These are phyloP conservation scores for Drosophila lacicola DNA, from an alignment of 2,888 invertebrate species.

Conservation along the genomic window DNA sequence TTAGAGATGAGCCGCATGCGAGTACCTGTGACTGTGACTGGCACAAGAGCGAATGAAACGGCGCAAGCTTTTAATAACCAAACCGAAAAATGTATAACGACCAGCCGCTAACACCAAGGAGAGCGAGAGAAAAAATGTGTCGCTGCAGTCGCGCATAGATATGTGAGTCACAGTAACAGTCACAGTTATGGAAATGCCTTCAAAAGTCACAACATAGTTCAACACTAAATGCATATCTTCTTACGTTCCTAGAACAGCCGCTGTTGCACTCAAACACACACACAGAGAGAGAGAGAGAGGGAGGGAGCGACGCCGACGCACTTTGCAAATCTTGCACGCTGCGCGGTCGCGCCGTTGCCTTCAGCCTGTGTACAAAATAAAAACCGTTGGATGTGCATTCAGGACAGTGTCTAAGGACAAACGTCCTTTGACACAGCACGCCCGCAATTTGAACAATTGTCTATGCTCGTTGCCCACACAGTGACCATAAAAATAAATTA, in stretches of 20 bases:
- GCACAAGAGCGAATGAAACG: no score
- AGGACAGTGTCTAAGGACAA: conserved; percentile 26
- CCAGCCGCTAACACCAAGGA: neutral
- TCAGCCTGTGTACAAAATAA: conserved; percentile 75
- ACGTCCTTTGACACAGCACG: conserved; percentile 61
- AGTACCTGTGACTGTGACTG: conserved; percentile 8
- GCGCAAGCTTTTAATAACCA: no score
- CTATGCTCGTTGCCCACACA: conserved; percentile 36
- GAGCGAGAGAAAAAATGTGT: neutral
- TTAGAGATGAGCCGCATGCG: conserved; percentile 36
- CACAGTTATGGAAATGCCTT: neutral
- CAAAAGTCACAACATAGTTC: conserved; percentile 20
- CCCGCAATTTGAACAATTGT: conserved; percentile 59
- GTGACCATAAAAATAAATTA: conserved; percentile 65
- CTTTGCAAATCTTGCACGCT: conserved; percentile 46
- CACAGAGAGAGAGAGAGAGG: neutral
- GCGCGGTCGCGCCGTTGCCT: conserved; percentile 30
- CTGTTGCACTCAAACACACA: conserved; percentile 21
- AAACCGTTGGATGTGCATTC: conserved; percentile 61
- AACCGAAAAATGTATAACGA: no score
- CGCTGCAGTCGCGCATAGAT: neutral
- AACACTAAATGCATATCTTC: conserved; percentile 36
- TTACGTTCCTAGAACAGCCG: conserved; percentile 55
- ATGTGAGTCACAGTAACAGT: conserved; percentile 6
- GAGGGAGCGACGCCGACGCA: conserved; percentile 29